Evolutionary conservation across 2,113 vertebrate genomes (phyloP).

Genomic region (Erythrocercus mccallii): DNA sequence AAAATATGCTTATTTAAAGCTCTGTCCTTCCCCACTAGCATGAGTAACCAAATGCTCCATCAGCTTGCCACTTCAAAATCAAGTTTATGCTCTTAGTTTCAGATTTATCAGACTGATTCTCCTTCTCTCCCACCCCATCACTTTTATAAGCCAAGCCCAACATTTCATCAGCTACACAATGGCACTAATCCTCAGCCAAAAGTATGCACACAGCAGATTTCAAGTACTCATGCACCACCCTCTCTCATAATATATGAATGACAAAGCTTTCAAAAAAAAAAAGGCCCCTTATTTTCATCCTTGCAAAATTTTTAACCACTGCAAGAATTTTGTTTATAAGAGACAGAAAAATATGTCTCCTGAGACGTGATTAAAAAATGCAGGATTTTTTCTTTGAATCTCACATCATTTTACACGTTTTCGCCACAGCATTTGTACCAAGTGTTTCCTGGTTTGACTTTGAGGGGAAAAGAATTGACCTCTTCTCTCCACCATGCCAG

Average conservation of each 20-base stretch:
- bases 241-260: background rate
- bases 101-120: background rate
- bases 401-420: background rate
- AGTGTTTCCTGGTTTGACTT: background rate
- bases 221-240: background rate
- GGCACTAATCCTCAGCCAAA: background rate
- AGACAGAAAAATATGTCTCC: background rate
- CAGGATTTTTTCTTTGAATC: background rate
- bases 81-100: background rate
- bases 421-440: background rate
- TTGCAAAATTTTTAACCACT: background rate
- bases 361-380: background rate
- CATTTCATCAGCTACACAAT: background rate
- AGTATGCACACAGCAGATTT: background rate
- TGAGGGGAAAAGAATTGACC: background rate
- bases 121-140: background rate
- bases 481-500: accelerated
- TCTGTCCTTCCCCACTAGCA: background rate
- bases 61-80: background rate
- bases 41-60: background rate
- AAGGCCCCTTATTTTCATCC: background rate
- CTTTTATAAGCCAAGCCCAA: background rate
- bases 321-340: background rate
- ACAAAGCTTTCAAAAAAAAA: background rate
- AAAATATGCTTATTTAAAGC: background rate